These are phyloP conservation scores for Sialis fuliginosa DNA, from an alignment of 2,888 invertebrate species.

Conservation along the genomic window DNA sequence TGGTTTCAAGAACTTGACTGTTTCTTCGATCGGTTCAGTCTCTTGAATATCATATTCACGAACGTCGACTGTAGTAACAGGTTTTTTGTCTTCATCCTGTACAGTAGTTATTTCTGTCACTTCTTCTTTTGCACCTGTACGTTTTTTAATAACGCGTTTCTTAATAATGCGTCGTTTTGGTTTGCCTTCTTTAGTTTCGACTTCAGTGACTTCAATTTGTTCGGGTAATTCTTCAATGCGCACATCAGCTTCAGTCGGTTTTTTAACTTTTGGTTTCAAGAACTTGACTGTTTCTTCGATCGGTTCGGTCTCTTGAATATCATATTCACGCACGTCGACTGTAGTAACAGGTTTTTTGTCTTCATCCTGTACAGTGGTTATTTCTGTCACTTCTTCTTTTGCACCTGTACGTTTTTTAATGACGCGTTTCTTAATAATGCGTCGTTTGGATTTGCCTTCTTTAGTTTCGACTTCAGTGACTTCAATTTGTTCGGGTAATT, in stretches of 20 bases:
- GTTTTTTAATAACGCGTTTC: slow-evolving; percentile 18
- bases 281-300: slow-evolving; percentile 11
- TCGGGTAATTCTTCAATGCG: slow-evolving; percentile 22
- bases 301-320: slow-evolving; percentile 7
- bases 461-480: slow-evolving; percentile 14
- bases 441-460: slow-evolving; percentile 16
- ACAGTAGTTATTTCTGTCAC: slow-evolving; percentile 11
- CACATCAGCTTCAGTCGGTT: slow-evolving; percentile 12
- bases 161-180: slow-evolving; percentile 14
- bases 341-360: slow-evolving; percentile 26
- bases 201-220: slow-evolving; percentile 22
- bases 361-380: slow-evolving; percentile 21
- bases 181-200: slow-evolving; percentile 17
- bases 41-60: slow-evolving; percentile 17
- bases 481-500: slow-evolving; percentile 20
- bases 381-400: slow-evolving; percentile 23
- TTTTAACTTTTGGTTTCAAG: too few species aligned
- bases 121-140: slow-evolving; percentile 15
- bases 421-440: slow-evolving; percentile 15
- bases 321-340: slow-evolving; percentile 18
- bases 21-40: slow-evolving; percentile 8
- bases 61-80: slow-evolving; percentile 8
- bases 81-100: slow-evolving; percentile 12
- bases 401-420: slow-evolving; percentile 20
- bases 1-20: slow-evolving; percentile 6